These are phyloP conservation scores for Cryptotermes secundus DNA, from an alignment of 1,140 invertebrate species.

Conservation along the genomic window DNA sequence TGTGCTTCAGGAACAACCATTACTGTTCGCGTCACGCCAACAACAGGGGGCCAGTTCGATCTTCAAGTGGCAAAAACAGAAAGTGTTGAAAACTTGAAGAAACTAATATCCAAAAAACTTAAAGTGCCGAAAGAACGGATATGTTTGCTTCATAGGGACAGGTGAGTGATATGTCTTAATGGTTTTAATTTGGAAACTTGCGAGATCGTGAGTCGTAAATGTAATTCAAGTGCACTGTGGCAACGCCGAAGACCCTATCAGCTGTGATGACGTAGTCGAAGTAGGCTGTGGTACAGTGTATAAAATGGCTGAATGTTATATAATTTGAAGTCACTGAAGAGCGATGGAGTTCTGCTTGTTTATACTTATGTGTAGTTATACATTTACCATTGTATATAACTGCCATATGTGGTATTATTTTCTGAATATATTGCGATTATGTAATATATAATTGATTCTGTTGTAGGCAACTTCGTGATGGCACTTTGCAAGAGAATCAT, in stretches of 20 bases:
- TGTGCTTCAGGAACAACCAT: constrained; percentile 42
- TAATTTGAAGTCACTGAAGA: background rate
- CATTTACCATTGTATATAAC: too few species aligned
- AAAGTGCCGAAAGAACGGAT: constrained; percentile 91
- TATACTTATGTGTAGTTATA: too few species aligned
- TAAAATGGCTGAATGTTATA: background rate
- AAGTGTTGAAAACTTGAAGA: constrained; percentile 84
- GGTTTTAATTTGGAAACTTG: background rate
- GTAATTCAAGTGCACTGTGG: background rate
- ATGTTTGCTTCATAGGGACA: constrained; percentile 86
- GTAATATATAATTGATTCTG: background rate
- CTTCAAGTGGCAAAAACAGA: constrained; percentile 75
- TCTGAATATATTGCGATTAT: too few species aligned
- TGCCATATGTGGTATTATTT: too few species aligned
- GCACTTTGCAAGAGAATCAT: constrained; percentile 81
- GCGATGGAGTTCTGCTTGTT: background rate
- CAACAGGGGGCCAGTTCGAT: constrained; percentile 86
- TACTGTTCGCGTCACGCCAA: constrained; percentile 80
- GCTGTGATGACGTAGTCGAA: constrained; percentile 23
- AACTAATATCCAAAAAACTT: constrained; percentile 85
- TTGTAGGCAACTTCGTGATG: constrained; percentile 81
- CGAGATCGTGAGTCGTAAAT: background rate
- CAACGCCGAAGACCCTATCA: constrained; percentile 24
- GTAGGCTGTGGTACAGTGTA: background rate
- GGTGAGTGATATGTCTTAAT: constrained; percentile 61